Percentiles rank a stretch among this genome's conserved stretches.
Conservation (phyloP, 2,888 invertebrate genomes). For the Ceramica pisi region DNA sequence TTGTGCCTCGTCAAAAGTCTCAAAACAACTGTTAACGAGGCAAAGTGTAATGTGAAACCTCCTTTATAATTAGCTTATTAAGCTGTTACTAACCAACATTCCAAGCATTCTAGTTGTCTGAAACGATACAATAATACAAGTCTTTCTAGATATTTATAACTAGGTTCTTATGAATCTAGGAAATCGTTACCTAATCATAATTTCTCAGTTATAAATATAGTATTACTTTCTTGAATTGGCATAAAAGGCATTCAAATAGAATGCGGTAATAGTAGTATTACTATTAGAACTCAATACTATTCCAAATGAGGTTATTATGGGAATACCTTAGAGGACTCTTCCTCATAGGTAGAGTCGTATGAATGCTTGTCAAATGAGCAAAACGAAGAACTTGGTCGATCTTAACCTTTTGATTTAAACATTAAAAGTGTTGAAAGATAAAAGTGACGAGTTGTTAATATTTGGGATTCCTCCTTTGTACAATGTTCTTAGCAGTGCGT, state of each 20-base stretch:
- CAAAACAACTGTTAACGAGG: not conserved
- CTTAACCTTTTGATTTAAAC: no score
- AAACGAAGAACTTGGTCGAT: no score
- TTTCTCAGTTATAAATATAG: constrained; percentile 4
- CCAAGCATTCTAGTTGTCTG: constrained; percentile 30
- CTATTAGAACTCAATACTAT: constrained; percentile 2
- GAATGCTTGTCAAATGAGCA: not conserved
- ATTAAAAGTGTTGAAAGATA: no score
- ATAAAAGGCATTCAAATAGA: constrained; percentile 10
- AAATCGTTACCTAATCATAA: constrained; percentile 43
- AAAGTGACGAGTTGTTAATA: no score
- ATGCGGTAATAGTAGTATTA: constrained; percentile 3
- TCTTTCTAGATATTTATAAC: constrained; percentile 36
- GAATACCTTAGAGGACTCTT: constrained; percentile 10
- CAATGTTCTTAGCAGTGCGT: no score
- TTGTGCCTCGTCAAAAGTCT: not conserved
- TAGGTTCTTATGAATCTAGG: constrained; percentile 17
- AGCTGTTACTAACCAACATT: constrained; percentile 49
- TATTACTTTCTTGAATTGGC: constrained; percentile 29
- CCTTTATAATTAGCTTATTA: constrained; percentile 48
- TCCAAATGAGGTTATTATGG: not conserved
- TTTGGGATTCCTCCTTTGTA: no score
- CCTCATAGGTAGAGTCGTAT: constrained; percentile 4
- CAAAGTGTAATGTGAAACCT: constrained; percentile 24
- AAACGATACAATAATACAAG: constrained; percentile 27